phyloP scores from a whole-genome alignment of 2,888 invertebrate genomes.

The Torymus auratus region DNA sequence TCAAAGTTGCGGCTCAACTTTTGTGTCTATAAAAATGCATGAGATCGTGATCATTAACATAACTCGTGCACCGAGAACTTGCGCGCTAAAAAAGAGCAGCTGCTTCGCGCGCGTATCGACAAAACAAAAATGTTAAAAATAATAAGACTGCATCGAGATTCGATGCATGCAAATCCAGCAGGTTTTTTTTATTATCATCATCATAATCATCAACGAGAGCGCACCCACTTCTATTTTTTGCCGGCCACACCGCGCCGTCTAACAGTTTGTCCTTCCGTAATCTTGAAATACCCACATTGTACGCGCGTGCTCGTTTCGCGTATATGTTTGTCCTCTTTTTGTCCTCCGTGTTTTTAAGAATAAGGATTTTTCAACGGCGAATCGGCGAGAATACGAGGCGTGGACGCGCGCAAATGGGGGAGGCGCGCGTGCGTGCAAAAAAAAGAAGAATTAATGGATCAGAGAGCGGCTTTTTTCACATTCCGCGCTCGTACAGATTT shows the following conservation, averaged over 20 bases:
- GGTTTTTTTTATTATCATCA: conserved; percentile 23
- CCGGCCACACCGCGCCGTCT: neutral
- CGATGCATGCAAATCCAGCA: conserved; percentile 19
- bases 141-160: conserved; percentile 1
- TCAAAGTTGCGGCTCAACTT: conserved; percentile 19
- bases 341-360: neutral
- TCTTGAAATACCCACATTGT: conserved; percentile 17
- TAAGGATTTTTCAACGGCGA: neutral
- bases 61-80: neutral
- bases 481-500: conserved; percentile 27
- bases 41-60: conserved; percentile 17
- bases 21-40: conserved; percentile 26
- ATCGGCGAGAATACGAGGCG: neutral
- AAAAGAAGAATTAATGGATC: conserved; percentile 28
- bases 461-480: conserved; percentile 18
- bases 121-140: conserved; percentile 40
- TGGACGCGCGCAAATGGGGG: neutral
- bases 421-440: neutral
- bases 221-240: conserved; percentile 16
- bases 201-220: neutral
- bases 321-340: conserved; percentile 2
- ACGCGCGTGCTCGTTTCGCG: too few species aligned
- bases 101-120: neutral
- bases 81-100: neutral
- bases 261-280: conserved; percentile 23